Percentiles rank a stretch among this genome's conserved stretches.
These are phyloP conservation scores for Seladonia tumulorum DNA, from an alignment of 2,888 invertebrate genomes.

Conservation along the genomic window DNA sequence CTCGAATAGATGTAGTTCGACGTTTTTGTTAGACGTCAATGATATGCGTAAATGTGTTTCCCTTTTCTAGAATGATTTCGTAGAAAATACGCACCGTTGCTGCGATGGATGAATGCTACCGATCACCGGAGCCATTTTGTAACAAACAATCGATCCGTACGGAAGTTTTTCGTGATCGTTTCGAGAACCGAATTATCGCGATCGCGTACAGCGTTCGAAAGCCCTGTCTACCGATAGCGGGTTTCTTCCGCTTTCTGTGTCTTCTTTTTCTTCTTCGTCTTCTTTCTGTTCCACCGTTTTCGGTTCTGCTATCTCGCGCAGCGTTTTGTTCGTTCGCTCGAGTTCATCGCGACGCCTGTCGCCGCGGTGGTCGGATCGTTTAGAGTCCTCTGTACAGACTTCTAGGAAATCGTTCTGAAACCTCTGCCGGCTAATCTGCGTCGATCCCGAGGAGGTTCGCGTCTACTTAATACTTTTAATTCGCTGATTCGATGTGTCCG, in stretches of 20 bases:
- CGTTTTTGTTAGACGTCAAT: neutral
- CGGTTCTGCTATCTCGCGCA: neutral
- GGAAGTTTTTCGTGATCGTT: neutral
- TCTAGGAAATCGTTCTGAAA: conserved; percentile 58
- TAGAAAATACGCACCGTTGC: neutral
- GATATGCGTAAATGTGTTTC: neutral
- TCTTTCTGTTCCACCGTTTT: conserved; percentile 15
- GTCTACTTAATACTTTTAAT: neutral
- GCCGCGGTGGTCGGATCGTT: conserved; percentile 63
- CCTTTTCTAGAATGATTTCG: neutral
- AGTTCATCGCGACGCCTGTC: conserved; percentile 55
- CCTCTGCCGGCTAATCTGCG: conserved; percentile 27
- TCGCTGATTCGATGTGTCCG: neutral
- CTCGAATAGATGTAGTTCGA: neutral
- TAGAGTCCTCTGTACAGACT: conserved; percentile 73
- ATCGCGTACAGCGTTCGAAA: neutral
- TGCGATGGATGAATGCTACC: neutral
- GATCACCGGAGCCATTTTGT: neutral
- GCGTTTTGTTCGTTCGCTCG: conserved; percentile 22
- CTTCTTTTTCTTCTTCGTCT: neutral
- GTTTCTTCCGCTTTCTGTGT: neutral
- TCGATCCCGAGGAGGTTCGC: conserved; percentile 12
- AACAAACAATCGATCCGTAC: neutral
- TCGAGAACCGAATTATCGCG: neutral
- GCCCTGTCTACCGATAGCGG: conserved; percentile 2